Percentiles rank a stretch among this genome's conserved stretches.
Conservation (phyloP, 2,113 vertebrate species). For the Poeciliopsis occidentalis region DNA sequence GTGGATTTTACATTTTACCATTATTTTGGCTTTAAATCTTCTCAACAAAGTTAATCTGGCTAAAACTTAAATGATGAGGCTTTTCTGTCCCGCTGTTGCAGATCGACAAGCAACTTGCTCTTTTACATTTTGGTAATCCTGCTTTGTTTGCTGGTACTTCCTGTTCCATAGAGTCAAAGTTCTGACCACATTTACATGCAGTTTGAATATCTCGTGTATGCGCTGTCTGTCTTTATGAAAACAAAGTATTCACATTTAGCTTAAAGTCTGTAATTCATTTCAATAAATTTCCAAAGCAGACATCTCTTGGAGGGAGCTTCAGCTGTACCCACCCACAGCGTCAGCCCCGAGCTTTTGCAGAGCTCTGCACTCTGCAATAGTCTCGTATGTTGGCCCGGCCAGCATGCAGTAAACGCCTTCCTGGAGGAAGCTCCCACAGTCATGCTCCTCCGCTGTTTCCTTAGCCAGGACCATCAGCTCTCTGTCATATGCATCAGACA, state of each 20-base stretch:
- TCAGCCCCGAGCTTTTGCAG: constrained; percentile 78
- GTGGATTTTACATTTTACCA: not conserved
- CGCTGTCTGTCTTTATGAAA: not conserved
- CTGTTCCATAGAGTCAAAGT: not conserved
- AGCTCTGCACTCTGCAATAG: constrained; percentile 76
- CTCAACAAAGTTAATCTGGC: not conserved
- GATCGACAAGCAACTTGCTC: not conserved
- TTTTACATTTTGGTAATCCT: not conserved
- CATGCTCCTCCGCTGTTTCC: constrained; percentile 64
- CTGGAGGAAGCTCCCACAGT: constrained; percentile 62
- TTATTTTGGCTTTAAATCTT: not conserved
- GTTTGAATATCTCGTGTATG: not conserved
- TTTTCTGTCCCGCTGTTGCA: too few relatives aligned
- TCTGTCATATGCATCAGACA: constrained; percentile 82
- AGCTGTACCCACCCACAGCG: constrained; percentile 77
- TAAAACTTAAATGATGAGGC: not conserved
- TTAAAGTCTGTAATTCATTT: not conserved
- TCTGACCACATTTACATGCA: not conserved
- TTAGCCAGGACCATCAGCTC: constrained; percentile 60
- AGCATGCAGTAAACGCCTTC: constrained; percentile 83
- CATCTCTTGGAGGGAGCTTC: constrained; percentile 9
- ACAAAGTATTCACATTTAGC: constrained; percentile 3
- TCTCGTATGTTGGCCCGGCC: constrained; percentile 79
- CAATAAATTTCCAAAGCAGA: not conserved
- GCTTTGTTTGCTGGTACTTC: constrained; percentile 3